Evolutionary conservation across 2,797 vertebrate genomes (phyloP), one percentile per base, ranked within the genome.

Genomic region (Lutjanus argentimaculatus): DNA sequence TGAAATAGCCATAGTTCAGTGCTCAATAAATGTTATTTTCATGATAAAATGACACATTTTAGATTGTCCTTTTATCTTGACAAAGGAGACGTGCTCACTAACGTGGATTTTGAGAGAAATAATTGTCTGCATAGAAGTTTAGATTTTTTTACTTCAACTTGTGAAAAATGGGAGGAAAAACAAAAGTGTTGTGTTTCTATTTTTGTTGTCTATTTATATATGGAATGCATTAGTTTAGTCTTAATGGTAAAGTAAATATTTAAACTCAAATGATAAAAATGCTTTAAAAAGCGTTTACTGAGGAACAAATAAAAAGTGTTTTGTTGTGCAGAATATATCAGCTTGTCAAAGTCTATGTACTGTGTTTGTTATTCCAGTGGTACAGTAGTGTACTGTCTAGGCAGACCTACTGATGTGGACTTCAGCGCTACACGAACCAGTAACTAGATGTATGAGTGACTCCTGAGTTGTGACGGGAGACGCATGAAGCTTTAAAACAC

Each of bases 351-450:
- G 74, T 83, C 6, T 77, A 16, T 92, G 45, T 77, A 25, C 75
- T 92, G 72, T 89, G 67, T 68, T 76, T 89, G 91, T 74, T 84
- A 83, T 96, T 96, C 71, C 94, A 95, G 94, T 19, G 86, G 75
- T 85, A 52, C 85, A 68, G 79, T 95, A 94, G 86, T 90, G 85
- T 92, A 86, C 77, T 51, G 56, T 85, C 89, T 94, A 91, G 70
- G 71, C 91, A 89, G 77, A 85, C 83, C 83, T 71, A 75, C 88
- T 80, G 93, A 92, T 49, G 83, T 77, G 92, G 91, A 94, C 88
- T 15, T 6, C 89, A 73, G 85, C 85, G 85, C 92, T 82, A 75
- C 90, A 14, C 51, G 14, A 91, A 87, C 71, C 86, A 84, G 92
- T 93, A 92, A 93, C 83, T 90, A 85, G 83, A 86, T 45, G 82